Evolutionary conservation across 2,888 invertebrate genomes (phyloP), one percentile per base, ranked within the genome.

Genomic region (Balanococcus diminutus): DNA sequence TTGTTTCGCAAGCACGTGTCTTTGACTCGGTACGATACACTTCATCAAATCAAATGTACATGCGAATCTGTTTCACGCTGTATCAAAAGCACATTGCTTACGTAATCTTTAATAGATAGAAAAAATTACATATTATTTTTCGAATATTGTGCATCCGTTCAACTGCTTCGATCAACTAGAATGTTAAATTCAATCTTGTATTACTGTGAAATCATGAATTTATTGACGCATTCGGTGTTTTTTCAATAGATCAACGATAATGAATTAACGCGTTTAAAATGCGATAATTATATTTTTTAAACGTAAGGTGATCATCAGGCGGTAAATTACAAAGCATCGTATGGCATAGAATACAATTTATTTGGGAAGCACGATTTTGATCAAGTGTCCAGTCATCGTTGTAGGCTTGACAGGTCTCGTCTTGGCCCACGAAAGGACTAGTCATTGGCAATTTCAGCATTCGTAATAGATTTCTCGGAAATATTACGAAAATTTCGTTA

Each of bases 181-280:
- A 72, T 72, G 72, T 72, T 72, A 72, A 31, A 72, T 75, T 75
- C 32, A 32, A 75, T 75, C n/a, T 75, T 75, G 36, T 32, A 75
- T 75, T 75, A 75, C 32, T 31, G 75, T 75, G 36, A 75, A 75
- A 32, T 75, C 2, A 75, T 32, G n/a, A 75, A 32, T 75, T 32
- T 75, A 75, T 32, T 19, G 75, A 75, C 31, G 32, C 32, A 75
- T 32, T 75, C 6, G 32, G 31, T 32, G 75, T 75, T 75, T 32
- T 75, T 9, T 61, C 36, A 5, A n/a, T n/a, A n/a, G n/a, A 51
- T 51, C 75, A 5, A 75, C 19, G 75, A 25, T 32, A 32, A 32
- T n/a, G 4, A 32, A 32, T 75, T 32, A n/a, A 67, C 28, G 1
- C 61, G 51, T 19, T 19, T 19, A 51, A 19, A 6, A 51, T 51